Base-by-base conservation (phyloP, 2,113 vertebrate genomes). In the Nettapus auritus region DNA sequence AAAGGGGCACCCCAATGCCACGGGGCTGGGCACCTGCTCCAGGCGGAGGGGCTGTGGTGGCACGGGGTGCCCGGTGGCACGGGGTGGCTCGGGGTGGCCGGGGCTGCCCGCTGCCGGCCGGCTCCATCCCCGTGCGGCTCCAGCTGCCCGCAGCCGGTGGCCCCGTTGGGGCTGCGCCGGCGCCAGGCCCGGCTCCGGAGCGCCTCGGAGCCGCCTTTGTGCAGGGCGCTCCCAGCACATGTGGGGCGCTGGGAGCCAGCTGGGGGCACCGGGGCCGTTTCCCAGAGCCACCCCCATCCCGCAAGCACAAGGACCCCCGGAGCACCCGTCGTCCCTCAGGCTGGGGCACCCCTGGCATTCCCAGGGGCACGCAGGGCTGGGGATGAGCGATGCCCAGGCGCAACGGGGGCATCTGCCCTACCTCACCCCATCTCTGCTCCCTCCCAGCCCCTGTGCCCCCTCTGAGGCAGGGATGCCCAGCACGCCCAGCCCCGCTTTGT, bases 191-290 rank as follows among this genome's bases (percentile, higher is more conserved):
- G 4, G 68, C 81, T 83, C 71, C 18, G 13, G 56, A 70, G 52
- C 1, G 9, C 59, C 57, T 92, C 82, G 69, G 93, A 85, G 89
- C 80, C 9, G 77, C 52, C 87, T 92, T 90, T 95, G 89, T 94
- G 77, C 89, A 10, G 60, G 55, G 64, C 2, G 0, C 87, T 86
- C 81, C 84, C 33, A 13, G 2, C 40, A 74, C 55, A 28, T n/a
- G 59, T 62, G 59, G 0, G 69, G 69, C 0, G 0, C 91, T 40
- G 87, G 70, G 81, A 95, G 86, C 73, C 87, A 94, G 83, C 93
- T 92, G 80, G 59, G 2, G 17, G 80, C 23, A 77, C 28, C 1
- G 0, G 52, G 52, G 67, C 69, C 34, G 22, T n/a, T 86, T 89
- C 55, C 73, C 62, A 50, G 67, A 0, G 0, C 38, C 2, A 1